Evolutionary conservation across 2,888 invertebrate species (phyloP).

Genomic region (Acrobasis repandana): DNA sequence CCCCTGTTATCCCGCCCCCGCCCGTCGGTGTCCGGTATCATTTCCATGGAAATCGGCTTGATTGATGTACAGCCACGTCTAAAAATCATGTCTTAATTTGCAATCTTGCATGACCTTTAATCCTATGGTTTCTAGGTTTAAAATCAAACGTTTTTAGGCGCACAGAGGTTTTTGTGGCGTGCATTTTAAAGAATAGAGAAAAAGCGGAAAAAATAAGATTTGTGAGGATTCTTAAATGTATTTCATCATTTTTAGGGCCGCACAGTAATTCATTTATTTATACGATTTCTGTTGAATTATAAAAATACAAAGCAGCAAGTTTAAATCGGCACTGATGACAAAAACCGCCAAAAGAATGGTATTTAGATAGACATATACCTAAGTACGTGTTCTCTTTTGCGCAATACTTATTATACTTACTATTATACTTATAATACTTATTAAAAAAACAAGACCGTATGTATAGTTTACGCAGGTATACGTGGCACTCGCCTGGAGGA

Average conservation of each 20-base stretch:
- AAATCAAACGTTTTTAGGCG: neutral
- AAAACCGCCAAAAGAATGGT: too few relatives aligned
- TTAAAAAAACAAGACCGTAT: too few relatives aligned
- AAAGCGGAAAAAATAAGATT: neutral
- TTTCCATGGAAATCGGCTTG: slow-evolving; percentile 2
- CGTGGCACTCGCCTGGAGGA: too few relatives aligned
- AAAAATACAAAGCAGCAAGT: too few relatives aligned
- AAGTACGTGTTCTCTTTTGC: too few relatives aligned
- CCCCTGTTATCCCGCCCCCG: neutral
- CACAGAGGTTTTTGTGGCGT: neutral
- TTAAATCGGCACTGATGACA: too few relatives aligned
- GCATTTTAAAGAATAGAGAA: neutral
- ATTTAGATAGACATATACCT: too few relatives aligned
- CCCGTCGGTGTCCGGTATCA: neutral
- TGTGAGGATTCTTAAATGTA: neutral
- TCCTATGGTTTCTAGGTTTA: neutral
- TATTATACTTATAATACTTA: too few relatives aligned
- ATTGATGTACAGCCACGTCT: slow-evolving; percentile 1
- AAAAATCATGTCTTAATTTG: neutral
- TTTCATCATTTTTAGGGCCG: neutral
- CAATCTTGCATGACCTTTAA: neutral
- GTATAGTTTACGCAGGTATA: too few relatives aligned
- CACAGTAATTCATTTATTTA: too few relatives aligned
- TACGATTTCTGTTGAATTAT: too few relatives aligned
- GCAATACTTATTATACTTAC: too few relatives aligned